Evolutionary conservation across 92 coral and sea anemone species (phyloP), one percentile per base, ranked within the genome.

Genomic region (Umimayanthus chanpuru): DNA sequence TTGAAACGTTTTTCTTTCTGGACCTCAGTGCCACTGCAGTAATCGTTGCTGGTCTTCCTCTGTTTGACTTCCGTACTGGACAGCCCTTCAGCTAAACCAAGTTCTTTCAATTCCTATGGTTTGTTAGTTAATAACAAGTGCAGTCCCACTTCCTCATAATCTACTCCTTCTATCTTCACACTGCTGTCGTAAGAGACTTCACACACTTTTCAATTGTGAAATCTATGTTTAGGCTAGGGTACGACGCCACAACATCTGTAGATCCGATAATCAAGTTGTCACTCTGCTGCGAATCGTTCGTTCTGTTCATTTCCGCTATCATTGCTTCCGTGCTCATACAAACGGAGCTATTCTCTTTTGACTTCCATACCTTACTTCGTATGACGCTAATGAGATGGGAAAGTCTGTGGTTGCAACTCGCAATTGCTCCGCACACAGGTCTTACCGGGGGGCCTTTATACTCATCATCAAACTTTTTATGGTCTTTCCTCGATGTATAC

Each of bases 401-500:
- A n/a, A 23, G 81, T 44, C 28, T 50, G 20, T 43, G 30, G 38
- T 73, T 73, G 77, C 32, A 29, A 16, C 47, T 30, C 44, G 38
- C 44, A 73, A 55, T 15, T 55, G 64, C 64, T 55, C 64, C 64
- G 64, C 64, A 55, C 20, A 55, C 84, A 6, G 84, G 84, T 79
- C 84, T 79, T 29, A 79, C 83, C 39, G 84, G 84, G 49, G 84
- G 84, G 65, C 84, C 84, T 79, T 30, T 79, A 79, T 79, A 40
- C 84, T 79, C 84, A 43, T 79, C 84, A 40, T 79, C 84, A 30
- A 55, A 38, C 87, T 4, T 55, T 21, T 65, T 83, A 30, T 64
- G 55, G 72, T 66, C 77, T 55, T 65, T 83, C 75, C 87, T 8
- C 23, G 68, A 66, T 23, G 55, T 71, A 39, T 84, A 84, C 21